Percentiles rank a stretch among this genome's conserved stretches.
These are phyloP conservation scores for Nyctibius bracteatus DNA, from an alignment of 2,113 vertebrate genomes.

Conservation along the genomic window DNA sequence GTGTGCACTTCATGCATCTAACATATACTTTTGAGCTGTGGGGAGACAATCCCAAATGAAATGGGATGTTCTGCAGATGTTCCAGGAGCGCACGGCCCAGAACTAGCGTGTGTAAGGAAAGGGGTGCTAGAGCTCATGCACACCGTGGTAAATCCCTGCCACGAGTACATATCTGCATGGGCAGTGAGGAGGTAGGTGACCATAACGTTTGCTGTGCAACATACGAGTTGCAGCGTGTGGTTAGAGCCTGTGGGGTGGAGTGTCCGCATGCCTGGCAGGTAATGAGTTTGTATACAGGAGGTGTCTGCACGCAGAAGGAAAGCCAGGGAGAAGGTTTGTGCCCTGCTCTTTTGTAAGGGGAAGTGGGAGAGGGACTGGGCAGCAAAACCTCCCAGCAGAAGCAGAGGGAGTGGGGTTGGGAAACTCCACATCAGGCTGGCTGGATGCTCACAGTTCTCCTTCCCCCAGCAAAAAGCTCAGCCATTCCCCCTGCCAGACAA, in stretches of 20 bases:
- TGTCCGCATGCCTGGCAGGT: neutral
- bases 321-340: neutral
- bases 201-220: neutral
- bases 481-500: neutral
- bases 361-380: neutral
- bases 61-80: neutral
- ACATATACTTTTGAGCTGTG: neutral
- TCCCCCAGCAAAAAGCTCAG: neutral
- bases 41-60: neutral
- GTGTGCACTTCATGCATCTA: fast-evolving
- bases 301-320: neutral
- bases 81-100: neutral
- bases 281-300: neutral
- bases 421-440: neutral
- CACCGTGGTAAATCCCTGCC: fast-evolving
- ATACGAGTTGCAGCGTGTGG: fast-evolving
- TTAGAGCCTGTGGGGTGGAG: neutral
- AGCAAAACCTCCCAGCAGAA: neutral
- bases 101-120: neutral
- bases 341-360: neutral
- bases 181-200: neutral
- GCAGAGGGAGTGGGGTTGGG: neutral
- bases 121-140: neutral
- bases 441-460: fast-evolving
- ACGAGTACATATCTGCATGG: fast-evolving